These are phyloP conservation scores for Mionectes olivaceus DNA, from an alignment of 2,797 vertebrate species.

Conservation along the genomic window DNA sequence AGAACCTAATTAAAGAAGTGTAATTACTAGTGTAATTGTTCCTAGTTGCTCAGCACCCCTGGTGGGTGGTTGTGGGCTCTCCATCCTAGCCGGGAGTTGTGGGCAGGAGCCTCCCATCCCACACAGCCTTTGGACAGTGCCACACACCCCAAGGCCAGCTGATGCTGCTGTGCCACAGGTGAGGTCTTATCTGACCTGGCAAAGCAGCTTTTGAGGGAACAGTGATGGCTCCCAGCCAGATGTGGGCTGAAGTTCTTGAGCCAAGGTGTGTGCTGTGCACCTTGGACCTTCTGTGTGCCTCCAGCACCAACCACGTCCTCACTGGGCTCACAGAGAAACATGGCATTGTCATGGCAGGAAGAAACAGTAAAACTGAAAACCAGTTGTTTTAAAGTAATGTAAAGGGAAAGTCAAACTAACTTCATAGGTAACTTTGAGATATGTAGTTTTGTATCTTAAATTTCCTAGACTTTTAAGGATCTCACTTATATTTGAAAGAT, in stretches of 20 bases:
- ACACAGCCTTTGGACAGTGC: not conserved
- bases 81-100: not conserved
- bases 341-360: not conserved
- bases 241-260: not conserved
- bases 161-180: rapidly evolving
- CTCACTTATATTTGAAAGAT: not conserved
- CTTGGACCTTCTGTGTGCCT: not conserved
- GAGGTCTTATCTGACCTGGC: not conserved
- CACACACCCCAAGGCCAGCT: rapidly evolving
- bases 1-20: not conserved
- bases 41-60: not conserved
- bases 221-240: not conserved
- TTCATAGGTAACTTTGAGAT: not conserved
- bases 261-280: rapidly evolving
- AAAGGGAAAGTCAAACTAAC: not conserved
- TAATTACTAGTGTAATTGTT: not conserved
- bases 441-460: not conserved
- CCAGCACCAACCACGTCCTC: not conserved
- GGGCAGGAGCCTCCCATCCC: not conserved
- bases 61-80: not conserved
- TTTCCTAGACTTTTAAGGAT: not conserved
- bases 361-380: not conserved
- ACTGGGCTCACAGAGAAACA: rapidly evolving
- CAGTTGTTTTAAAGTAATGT: not conserved
- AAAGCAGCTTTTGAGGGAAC: not conserved